Percentiles rank a stretch among this genome's conserved stretches.
phyloP scores from a whole-genome alignment of 1,140 invertebrate genomes.

The Caerostris darwini region DNA sequence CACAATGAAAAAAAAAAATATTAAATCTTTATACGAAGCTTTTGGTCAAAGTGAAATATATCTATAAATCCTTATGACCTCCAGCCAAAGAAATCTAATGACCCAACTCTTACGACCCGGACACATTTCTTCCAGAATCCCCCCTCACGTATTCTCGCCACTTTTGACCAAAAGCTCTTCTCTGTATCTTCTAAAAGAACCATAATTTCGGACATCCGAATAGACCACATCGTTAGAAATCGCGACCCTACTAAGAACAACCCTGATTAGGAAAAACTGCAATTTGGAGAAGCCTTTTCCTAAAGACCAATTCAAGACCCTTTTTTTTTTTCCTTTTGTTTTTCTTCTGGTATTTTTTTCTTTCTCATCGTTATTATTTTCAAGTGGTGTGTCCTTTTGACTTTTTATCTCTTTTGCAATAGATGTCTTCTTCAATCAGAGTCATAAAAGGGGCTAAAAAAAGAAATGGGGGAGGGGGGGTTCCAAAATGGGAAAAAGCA shows the following conservation, averaged over 20 bases:
- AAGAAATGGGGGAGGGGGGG: neutral
- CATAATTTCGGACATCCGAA: constrained; percentile 41
- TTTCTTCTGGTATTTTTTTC: neutral
- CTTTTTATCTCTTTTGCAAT: constrained; percentile 64
- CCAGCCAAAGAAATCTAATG: neutral
- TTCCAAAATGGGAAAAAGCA: constrained; percentile 30
- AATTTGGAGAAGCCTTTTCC: constrained; percentile 55
- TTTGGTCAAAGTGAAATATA: constrained; percentile 1
- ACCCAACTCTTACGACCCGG: neutral
- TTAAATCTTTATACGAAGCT: neutral
- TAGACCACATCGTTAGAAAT: constrained; percentile 65
- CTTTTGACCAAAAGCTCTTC: neutral
- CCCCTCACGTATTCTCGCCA: constrained; percentile 13
- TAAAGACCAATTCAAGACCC: constrained; percentile 27
- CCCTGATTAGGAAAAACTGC: constrained; percentile 62
- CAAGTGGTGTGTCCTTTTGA: constrained; percentile 46
- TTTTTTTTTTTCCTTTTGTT: neutral
- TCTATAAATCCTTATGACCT: constrained; percentile 16
- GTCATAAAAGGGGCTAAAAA: neutral
- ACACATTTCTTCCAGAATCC: constrained; percentile 7
- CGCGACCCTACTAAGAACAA: constrained; percentile 55
- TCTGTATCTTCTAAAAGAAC: constrained; percentile 17
- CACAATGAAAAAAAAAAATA: neutral
- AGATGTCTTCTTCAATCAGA: constrained; percentile 69
- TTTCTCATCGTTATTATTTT: constrained; percentile 47